Base-by-base conservation (phyloP, 2,797 vertebrate genomes). In the Bovichtus diacanthus region DNA sequence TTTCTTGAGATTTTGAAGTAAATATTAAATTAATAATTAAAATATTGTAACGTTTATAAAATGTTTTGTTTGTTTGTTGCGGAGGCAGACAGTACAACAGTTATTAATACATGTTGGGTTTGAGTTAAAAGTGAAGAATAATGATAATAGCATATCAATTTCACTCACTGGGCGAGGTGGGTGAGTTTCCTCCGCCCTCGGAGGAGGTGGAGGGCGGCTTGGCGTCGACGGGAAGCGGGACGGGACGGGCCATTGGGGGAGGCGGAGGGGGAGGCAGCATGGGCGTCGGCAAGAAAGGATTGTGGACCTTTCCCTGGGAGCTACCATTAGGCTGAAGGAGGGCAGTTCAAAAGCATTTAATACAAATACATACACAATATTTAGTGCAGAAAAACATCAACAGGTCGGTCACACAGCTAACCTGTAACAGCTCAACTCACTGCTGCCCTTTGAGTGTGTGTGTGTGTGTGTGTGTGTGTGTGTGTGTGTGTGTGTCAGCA, bases 251-350 rank as follows among this genome's bases (percentile, higher is more conserved):
- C 98, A 99, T 99, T 27, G 97, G 98, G 74, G 98, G 97, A 46
- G 98, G 98, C 2, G 98, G 97, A 1, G 98, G 98, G 0, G 98
- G 97, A 68, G 98, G 98, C 95, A 99, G 95, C 98, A 99, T 99
- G 85, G 97, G 97, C 86, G 98, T 98, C 84, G 98, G 97, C 93
- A 99, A 95, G 95, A 99, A 99, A 85, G 98, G 98, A 95, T 98
- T 99, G 95, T 98, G 98, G 92, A 98, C 97, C 95, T 99, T 99
- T 93, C 97, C 97, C 95, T 99, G 98, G 95, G 97, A 98, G 95
- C 97, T 97, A 90, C 97, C 97, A 61, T 99, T 98, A 91, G 97
- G 97, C 97, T 99, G 94, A 23, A 76, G 72, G 72, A 44, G 9
- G 34, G 44, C 59, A 43, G 27, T 25, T 64, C 25, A 50, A 21